A percentile compares a stretch with the other conserved stretches of the same genome.
phyloP scores from a whole-genome alignment of 2,888 invertebrate genomes.

The Sisyra terminalis region DNA sequence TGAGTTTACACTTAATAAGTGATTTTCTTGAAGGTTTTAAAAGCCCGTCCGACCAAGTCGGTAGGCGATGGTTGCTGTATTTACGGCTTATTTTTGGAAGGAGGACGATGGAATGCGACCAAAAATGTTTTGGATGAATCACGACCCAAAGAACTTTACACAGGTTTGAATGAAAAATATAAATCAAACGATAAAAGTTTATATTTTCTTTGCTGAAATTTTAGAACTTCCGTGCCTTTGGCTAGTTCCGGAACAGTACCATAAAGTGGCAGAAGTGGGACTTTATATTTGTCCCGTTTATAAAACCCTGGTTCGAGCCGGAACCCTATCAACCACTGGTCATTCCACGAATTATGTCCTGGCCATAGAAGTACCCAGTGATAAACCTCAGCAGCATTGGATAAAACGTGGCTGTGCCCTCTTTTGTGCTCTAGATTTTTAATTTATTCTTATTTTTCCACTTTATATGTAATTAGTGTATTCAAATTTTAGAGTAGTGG shows the following conservation, averaged over 20 bases:
- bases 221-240: conserved; percentile 53
- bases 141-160: conserved; percentile 49
- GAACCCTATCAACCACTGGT: conserved; percentile 46
- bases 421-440: conserved; percentile 35
- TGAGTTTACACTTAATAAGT: no score
- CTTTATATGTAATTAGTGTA: no score
- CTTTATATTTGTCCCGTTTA: conserved; percentile 46
- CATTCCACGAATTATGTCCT: conserved; percentile 53
- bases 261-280: conserved; percentile 28
- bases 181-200: not conserved
- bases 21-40: conserved; percentile 29
- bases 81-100: conserved; percentile 55
- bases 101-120: conserved; percentile 53
- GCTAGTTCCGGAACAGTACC: conserved; percentile 48
- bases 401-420: conserved; percentile 42
- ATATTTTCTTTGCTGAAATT: conserved; percentile 6
- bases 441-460: no score
- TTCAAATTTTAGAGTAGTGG: no score
- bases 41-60: conserved; percentile 27
- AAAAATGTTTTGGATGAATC: conserved; percentile 40
- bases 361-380: conserved; percentile 40
- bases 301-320: conserved; percentile 44
- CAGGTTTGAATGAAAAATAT: conserved; percentile 27
- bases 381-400: conserved; percentile 38
- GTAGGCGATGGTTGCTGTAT: conserved; percentile 45